Percentiles rank a stretch among this genome's conserved stretches.
Conservation (phyloP, 1,140 invertebrate genomes). For the Caligus rogercresseyi region DNA sequence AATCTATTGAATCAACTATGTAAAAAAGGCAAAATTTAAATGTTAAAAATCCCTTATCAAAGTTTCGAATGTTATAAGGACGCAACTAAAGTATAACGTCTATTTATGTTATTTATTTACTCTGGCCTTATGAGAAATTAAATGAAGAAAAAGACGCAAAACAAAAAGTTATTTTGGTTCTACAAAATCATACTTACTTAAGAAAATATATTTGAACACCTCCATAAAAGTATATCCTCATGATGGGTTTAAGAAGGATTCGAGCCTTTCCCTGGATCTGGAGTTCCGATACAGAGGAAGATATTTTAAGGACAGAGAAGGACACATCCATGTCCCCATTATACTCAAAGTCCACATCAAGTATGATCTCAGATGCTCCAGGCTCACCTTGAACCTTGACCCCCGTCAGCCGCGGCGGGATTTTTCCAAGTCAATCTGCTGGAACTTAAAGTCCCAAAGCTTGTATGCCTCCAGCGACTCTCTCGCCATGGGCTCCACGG, state of each 20-base stretch:
- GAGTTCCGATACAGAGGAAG: not conserved
- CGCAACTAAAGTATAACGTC: too few relatives aligned
- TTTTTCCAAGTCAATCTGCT: slow-evolving; percentile 1
- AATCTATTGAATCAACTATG: too few relatives aligned
- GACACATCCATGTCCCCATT: slow-evolving; percentile 19
- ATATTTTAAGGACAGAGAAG: not conserved
- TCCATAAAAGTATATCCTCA: slow-evolving; percentile 32
- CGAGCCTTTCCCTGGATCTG: slow-evolving; percentile 32
- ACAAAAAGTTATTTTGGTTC: too few relatives aligned
- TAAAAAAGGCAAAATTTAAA: too few relatives aligned
- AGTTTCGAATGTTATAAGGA: too few relatives aligned
- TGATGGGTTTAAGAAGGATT: slow-evolving; percentile 33
- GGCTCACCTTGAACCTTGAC: slow-evolving; percentile 36
- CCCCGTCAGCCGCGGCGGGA: slow-evolving; percentile 34
- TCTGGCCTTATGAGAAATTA: too few relatives aligned
- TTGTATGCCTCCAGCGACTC: slow-evolving; percentile 2
- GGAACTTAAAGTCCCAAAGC: slow-evolving; percentile 5
- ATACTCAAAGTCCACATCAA: slow-evolving; percentile 36
- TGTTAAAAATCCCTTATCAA: too few relatives aligned
- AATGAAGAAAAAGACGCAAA: too few relatives aligned
- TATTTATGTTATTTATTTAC: too few relatives aligned
- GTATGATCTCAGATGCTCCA: slow-evolving; percentile 33
- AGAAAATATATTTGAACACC: slow-evolving; percentile 35
- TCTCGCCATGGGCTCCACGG: slow-evolving; percentile 6
- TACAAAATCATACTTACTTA: too few relatives aligned